Conservation (phyloP, 2,888 invertebrate genomes). For the Spisula solida region DNA sequence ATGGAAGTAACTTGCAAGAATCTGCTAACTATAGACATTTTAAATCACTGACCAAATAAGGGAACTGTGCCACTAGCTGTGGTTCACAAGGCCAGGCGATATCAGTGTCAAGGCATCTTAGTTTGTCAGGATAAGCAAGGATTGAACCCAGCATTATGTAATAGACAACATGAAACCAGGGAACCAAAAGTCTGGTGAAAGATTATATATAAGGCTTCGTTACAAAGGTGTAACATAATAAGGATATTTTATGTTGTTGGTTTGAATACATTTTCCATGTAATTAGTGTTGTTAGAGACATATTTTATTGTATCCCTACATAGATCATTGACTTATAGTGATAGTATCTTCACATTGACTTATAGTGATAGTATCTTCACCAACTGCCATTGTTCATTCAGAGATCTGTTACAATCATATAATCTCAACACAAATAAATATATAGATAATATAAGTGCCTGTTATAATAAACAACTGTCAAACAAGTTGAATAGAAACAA, state of each 20-base stretch:
- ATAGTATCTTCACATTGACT: not conserved
- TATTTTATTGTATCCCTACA: not conserved
- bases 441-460: conserved; percentile 13
- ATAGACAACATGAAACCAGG: too few relatives aligned
- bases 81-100: too few relatives aligned
- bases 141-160: too few relatives aligned
- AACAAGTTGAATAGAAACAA: conserved; percentile 3
- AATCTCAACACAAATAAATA: conserved; percentile 22
- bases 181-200: too few relatives aligned
- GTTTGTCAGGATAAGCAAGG: too few relatives aligned
- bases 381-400: not conserved
- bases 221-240: too few relatives aligned
- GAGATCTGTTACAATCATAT: not conserved
- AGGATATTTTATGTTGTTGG: not conserved
- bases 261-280: not conserved
- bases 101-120: too few relatives aligned
- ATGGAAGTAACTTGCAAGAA: too few relatives aligned
- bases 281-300: conserved; percentile 12
- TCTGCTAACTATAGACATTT: too few relatives aligned
- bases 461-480: conserved; percentile 13
- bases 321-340: not conserved
- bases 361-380: not conserved
- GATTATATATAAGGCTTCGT: too few relatives aligned
- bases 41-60: too few relatives aligned
- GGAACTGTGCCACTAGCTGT: too few relatives aligned